Evolutionary conservation across 2,113 vertebrate species (phyloP), one percentile per base, ranked within the genome.

Genomic region (Sinocyclocheilus anophthalmus): DNA sequence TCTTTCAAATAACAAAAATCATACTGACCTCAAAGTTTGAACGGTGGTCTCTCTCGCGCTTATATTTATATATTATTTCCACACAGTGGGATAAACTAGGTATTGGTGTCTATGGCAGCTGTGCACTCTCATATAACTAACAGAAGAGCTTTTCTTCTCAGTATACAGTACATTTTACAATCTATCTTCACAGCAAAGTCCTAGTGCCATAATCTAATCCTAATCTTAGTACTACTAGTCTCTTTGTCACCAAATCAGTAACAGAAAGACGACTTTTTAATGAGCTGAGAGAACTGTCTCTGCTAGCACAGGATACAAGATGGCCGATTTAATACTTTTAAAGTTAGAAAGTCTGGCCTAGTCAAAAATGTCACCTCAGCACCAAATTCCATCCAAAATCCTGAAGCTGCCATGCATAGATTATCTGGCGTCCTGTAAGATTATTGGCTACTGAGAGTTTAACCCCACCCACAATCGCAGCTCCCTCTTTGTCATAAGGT

Each of bases 161-260:
- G 26, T 69, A 61, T 61, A 61, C 7, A 61, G 8, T 10, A 22
- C 11, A 67, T 26, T 26, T 24, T 39, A 39, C 39, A 39, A 39
- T 39, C 39, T 6, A 39, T 39, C 39, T 39, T 39, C 39, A 39
- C 39, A 42, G 1, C 8, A 42, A 9, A 9, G 33, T 11, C 22
- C 61, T 12, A 69, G 4, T 50, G 61, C 9, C 6, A n/a, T 80
- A 45, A 61, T 67, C 39, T 67, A 67, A 26, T 42, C 61, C 14
- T 50, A 16, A 67, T 16, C 16, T 11, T 30, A 18, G 8, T 26
- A 30, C 79, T 50, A 20, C 67, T 81, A 48, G n/a, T 81, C 59
- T 81, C 39, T 81, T 65, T 81, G 79, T 81, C 61, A 50, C 24
- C 61, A 67, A 81, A 81, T 50, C 79, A 67, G 61, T 50, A 48